Conservation (phyloP, 1,140 invertebrate genomes). For the Pogonomyrmex barbatus region DNA sequence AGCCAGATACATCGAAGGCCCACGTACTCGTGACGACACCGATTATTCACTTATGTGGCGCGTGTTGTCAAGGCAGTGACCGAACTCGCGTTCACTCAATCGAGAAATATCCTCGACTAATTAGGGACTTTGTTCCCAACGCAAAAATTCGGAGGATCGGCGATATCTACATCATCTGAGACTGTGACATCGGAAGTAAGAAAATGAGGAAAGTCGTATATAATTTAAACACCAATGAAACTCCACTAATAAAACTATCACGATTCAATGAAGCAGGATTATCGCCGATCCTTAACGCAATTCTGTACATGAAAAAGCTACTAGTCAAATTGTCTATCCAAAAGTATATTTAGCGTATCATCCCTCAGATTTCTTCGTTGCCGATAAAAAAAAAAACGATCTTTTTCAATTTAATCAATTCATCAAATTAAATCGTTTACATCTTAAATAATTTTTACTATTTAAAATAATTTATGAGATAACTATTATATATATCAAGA, state of each 20-base stretch:
- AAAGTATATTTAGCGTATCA: not conserved
- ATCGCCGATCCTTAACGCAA: slow-evolving; percentile 1
- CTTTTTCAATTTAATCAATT: not conserved
- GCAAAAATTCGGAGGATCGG: slow-evolving; percentile 9
- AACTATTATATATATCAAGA: not conserved
- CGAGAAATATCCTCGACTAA: slow-evolving; percentile 32
- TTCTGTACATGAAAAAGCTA: not conserved
- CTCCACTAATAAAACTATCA: slow-evolving; percentile 15
- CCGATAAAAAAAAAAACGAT: slow-evolving; percentile 1
- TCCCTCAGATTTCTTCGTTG: not conserved
- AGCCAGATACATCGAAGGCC: slow-evolving; percentile 67
- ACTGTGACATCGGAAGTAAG: not conserved
- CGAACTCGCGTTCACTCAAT: slow-evolving; percentile 57
- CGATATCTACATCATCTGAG: slow-evolving; percentile 3
- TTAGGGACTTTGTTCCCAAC: not conserved
- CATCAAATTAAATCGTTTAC: not conserved
- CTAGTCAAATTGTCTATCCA: not conserved
- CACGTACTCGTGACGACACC: slow-evolving; percentile 73
- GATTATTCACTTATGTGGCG: slow-evolving; percentile 68
- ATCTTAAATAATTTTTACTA: not conserved
- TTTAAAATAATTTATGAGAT: slow-evolving; percentile 22
- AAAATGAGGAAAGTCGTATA: not conserved
- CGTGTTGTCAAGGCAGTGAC: slow-evolving; percentile 52
- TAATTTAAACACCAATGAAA: not conserved
- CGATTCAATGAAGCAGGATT: not conserved